Base-by-base conservation (phyloP, 2,888 invertebrate genomes). In the Thymelicus lineola region DNA sequence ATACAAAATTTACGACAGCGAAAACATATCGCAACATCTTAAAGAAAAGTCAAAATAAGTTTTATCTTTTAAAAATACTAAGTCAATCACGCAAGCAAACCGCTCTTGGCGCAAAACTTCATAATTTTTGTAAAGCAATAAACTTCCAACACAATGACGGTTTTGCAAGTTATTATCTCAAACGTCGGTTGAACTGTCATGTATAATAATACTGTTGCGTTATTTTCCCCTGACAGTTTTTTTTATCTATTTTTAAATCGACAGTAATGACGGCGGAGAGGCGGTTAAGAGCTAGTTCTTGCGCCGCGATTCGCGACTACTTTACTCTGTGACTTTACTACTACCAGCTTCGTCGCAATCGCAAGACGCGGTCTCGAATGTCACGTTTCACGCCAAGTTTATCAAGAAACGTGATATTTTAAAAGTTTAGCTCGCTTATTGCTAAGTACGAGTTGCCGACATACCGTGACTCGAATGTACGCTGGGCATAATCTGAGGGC, bases 321-420 rank as follows among this genome's bases (percentile, higher is more conserved):
- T 28, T n/a, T n/a, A n/a, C n/a, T n/a, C n/a, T n/a, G n/a, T n/a
- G n/a, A n/a, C n/a, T n/a, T n/a, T n/a, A n/a, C n/a, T n/a, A n/a
- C n/a, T n/a, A n/a, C n/a, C n/a, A 55, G 14, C 42, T 4, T 9
- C 42, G 42, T 42, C 42, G 42, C 20, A 55, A 20, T 20, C 55
- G 55, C 46, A 38, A 42, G 55, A 55, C 63, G 70, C 57, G 38
- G 53, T 71, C 71, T 71, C 66, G 53, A 72, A 73, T 69, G 74
- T 75, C 75, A 74, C 71, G 73, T 72, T 72, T 65, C 59, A 71
- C 55, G 72, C 71, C 69, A 70, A 73, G 71, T 73, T 72, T 73
- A 72, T 72, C 73, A 73, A 70, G 76, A 73, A 76, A 76, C 72
- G 74, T 70, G 73, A 73, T 76, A 70, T 65, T 72, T 74, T 71